Evolutionary conservation across 2,888 invertebrate genomes (phyloP).

Genomic region (Torymus tubicola): DNA sequence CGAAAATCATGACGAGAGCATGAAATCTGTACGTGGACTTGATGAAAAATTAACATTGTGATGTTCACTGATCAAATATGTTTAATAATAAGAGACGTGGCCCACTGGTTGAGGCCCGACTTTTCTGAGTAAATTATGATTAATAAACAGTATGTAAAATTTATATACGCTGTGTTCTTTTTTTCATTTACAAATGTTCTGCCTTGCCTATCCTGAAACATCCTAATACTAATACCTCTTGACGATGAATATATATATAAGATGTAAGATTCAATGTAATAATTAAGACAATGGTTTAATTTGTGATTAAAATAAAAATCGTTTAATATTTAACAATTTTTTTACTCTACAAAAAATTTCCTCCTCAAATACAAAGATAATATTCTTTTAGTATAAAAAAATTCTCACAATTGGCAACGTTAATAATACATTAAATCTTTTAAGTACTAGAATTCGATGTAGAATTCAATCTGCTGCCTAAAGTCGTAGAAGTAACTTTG

Average conservation of each 20-base stretch:
- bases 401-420: conserved; percentile 47
- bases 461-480: background rate
- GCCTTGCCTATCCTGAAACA: too few relatives aligned
- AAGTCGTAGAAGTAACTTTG: conserved; percentile 16
- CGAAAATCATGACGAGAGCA: conserved; percentile 22
- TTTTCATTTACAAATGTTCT: background rate
- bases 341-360: conserved; percentile 38
- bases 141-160: conserved; percentile 74
- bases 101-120: conserved; percentile 73
- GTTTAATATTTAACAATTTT: conserved; percentile 46
- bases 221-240: too few relatives aligned
- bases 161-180: conserved; percentile 60
- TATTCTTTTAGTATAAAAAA: conserved; percentile 48
- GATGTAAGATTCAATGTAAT: background rate
- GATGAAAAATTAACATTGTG: conserved; percentile 70
- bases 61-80: conserved; percentile 72
- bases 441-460: background rate
- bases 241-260: too few relatives aligned
- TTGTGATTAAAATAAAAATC: conserved; percentile 48
- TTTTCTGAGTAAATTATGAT: conserved; percentile 72
- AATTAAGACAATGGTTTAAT: conserved; percentile 7
- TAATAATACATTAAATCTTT: conserved; percentile 26
- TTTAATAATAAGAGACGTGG: conserved; percentile 67
- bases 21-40: conserved; percentile 66
- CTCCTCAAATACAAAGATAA: conserved; percentile 44